phyloP scores from a whole-genome alignment of 2,888 invertebrate species.

The Agrilus biguttatus region DNA sequence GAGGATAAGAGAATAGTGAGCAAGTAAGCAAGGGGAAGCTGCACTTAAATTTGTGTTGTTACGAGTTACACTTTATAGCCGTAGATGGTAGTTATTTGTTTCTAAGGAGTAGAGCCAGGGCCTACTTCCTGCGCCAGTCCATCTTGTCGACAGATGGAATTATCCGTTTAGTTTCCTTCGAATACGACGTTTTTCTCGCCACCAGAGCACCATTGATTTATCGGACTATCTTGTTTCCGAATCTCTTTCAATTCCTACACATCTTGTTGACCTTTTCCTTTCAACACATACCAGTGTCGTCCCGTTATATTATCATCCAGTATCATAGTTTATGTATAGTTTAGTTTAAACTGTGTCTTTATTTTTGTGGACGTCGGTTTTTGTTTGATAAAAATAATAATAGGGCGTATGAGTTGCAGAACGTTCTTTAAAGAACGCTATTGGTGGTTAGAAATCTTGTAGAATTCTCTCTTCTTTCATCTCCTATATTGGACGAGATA shows the following conservation, averaged over 20 bases:
- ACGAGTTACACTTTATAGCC: too few species aligned
- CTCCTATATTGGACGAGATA: not conserved
- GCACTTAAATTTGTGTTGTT: too few species aligned
- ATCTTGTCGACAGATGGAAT: constrained; percentile 15
- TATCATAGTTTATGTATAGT: too few species aligned
- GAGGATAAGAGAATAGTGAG: too few species aligned
- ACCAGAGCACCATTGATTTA: constrained; percentile 14
- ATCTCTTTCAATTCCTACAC: constrained; percentile 14
- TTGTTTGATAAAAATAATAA: too few species aligned
- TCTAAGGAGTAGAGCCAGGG: constrained; percentile 6
- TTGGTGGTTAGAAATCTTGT: too few species aligned
- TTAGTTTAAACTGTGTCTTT: too few species aligned
- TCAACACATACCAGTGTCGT: constrained; percentile 5
- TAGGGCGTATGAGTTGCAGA: too few species aligned
- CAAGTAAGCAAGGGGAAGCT: too few species aligned
- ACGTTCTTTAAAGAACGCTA: too few species aligned
- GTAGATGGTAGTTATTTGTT: constrained; percentile 8
- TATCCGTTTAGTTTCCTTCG: constrained; percentile 16
- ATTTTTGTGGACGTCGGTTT: too few species aligned
- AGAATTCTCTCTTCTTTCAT: not conserved
- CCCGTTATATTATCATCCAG: too few species aligned
- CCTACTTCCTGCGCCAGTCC: constrained; percentile 11
- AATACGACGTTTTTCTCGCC: constrained; percentile 15
- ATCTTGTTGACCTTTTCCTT: constrained; percentile 14
- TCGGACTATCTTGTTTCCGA: constrained; percentile 17